A percentile compares a stretch with the other conserved stretches of the same genome.
Evolutionary conservation across 1,140 invertebrate genomes (phyloP).

Genomic region (Hirudo medicinalis): DNA sequence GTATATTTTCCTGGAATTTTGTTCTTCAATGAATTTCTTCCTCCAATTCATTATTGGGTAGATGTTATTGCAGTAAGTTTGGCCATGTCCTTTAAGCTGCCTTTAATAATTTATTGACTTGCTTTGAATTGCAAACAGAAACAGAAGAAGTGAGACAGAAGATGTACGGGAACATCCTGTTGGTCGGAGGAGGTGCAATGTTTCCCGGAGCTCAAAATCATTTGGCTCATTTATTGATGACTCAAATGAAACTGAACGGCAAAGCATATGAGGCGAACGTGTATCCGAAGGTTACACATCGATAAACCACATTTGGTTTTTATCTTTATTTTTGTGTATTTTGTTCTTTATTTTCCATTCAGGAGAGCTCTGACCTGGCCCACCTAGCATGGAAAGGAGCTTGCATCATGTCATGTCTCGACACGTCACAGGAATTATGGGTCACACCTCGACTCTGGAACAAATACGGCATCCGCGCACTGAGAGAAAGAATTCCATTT

Average conservation of each 20-base stretch:
- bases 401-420: slow-evolving; percentile 70
- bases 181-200: slow-evolving; percentile 74
- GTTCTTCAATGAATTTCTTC: too few species aligned
- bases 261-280: slow-evolving; percentile 21
- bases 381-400: slow-evolving; percentile 72
- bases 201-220: slow-evolving; percentile 70
- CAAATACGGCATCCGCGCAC: slow-evolving; percentile 64
- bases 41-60: too few species aligned
- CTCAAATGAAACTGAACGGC: slow-evolving; percentile 56
- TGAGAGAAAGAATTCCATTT: slow-evolving; percentile 60
- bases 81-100: too few species aligned
- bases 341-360: neutral
- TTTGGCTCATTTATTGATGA: slow-evolving; percentile 70
- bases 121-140: slow-evolving; percentile 28
- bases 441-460: slow-evolving; percentile 73
- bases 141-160: slow-evolving; percentile 74
- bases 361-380: slow-evolving; percentile 32
- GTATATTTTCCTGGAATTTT: slow-evolving; percentile 24
- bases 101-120: too few species aligned
- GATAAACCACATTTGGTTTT: neutral
- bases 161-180: slow-evolving; percentile 82
- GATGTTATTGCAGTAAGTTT: too few species aligned
- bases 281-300: too few species aligned
- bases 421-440: slow-evolving; percentile 85
- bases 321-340: neutral